Base-by-base conservation (phyloP, 2,888 invertebrate genomes). In the Fragum sueziense region DNA sequence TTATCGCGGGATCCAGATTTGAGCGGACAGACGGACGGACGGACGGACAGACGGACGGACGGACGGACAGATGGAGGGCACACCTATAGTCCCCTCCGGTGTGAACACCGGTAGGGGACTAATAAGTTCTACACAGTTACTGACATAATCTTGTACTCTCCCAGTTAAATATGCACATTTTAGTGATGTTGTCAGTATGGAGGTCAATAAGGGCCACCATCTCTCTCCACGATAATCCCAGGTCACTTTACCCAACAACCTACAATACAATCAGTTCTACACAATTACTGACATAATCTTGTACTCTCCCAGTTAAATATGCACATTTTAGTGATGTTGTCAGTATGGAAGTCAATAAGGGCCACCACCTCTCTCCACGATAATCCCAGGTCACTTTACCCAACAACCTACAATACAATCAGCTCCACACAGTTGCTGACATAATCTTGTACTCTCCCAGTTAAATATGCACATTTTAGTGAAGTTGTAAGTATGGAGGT, bases 321-420 rank as follows among this genome's bases (percentile, higher is more conserved):
- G 93, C 91, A 90, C 93, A 92, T 78, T 92, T 95, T 67, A 98
- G 94, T 0, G 97, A 97, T 92, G 96, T 95, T 76, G 95, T 95
- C 72, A 98, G 94, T 74, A 98, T 96, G 93, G 96, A 96, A 0
- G 97, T 96, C 54, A 97, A 95, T 73, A 98, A 95, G 65, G 95
- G 95, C 94, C 96, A 96, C 98, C 98, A 98, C 89, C 96, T 95
- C 93, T 98, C 98, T 85, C 95, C 95, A 37, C 98, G 95, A 93
- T 98, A 98, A 92, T 98, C 98, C 95, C 97, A 97, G 71, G 98
- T 94, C 96, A 98, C 98, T 87, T 97, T 96, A 78, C 96, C 96
- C 88, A 97, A 94, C 76, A 98, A 94, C 79, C 96, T 97, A n/a
- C n/a, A n/a, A n/a, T n/a, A n/a, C n/a, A n/a, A n/a, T n/a, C 27